Base-by-base conservation (phyloP, 2,888 invertebrate genomes). In the Masnerella sp. region DNA sequence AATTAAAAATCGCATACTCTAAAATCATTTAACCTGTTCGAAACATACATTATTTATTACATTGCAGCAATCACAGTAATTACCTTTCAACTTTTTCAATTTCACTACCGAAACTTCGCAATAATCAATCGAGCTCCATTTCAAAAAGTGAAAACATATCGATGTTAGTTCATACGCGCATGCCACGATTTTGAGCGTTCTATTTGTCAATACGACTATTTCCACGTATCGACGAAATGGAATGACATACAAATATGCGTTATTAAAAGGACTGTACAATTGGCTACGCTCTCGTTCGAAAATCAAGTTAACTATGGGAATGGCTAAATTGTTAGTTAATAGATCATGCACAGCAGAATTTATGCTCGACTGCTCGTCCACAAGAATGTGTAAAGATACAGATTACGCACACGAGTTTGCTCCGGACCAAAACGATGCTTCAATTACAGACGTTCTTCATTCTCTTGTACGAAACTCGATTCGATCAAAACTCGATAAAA, bases 321-420 rank as follows among this genome's bases (percentile, higher is more conserved):
- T 20, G 28, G 36, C 18, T 68, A 51, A 61, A 69, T 69, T 52
- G 61, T 45, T 40, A 32, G 45, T 61, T 61, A 69, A 69, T 69
- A 42, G 36, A 61, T 61, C 25, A 62, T 49, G 36, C 38, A 36
- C 38, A 62, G 43, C 43, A 45, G 64, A 17, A 42, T 34, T 64
- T 28, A 64, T 64, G 49, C 43, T 64, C 40, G 36, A 43, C 42
- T 58, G 36, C 56, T 43, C 45, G 45, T 45, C 34, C 47, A 52
- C 30, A 15, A 51, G 34, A 17, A 64, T 52, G 40, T 56, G 43
- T 45, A 52, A 64, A 71, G 62, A 52, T 38, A 58, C 43, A 34
- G 52, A 71, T 51, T 49, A 65, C 40, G 30, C 25, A 59, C 47
- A 15, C 45, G 43, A 38, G 54, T 49, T 58, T 34, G 42, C 56